phyloP scores from a whole-genome alignment of 2,888 invertebrate species.

The Lasioglossum leucozonium region DNA sequence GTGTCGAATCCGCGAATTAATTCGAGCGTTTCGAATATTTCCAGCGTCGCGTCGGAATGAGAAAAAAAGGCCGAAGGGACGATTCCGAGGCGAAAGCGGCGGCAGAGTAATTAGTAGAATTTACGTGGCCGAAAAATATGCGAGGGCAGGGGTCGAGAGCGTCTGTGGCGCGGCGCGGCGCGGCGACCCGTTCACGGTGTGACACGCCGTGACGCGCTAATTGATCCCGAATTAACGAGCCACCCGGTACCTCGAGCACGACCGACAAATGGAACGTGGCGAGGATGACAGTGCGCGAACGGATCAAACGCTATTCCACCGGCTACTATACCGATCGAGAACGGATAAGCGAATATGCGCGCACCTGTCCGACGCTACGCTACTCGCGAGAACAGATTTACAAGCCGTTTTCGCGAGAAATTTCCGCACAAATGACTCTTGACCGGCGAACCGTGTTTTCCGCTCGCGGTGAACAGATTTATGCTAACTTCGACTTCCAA shows the following conservation, averaged over 20 bases:
- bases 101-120: constrained; percentile 46
- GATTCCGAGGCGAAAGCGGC: constrained; percentile 25
- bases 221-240: constrained; percentile 79
- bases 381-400: constrained; percentile 64
- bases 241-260: constrained; percentile 71
- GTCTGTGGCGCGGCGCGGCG: too few species aligned
- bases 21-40: background rate
- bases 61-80: background rate
- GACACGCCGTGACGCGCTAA: constrained; percentile 74
- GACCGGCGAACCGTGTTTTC: background rate
- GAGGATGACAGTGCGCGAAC: constrained; percentile 68
- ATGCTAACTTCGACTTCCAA: background rate
- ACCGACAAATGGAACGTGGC: constrained; percentile 74
- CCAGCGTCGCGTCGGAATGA: background rate
- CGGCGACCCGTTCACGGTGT: constrained; percentile 42
- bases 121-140: constrained; percentile 44
- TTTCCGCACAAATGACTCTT: background rate
- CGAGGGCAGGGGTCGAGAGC: constrained; percentile 15
- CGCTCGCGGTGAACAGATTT: background rate
- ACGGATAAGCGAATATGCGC: constrained; percentile 63
- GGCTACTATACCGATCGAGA: constrained; percentile 56
- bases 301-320: constrained; percentile 53
- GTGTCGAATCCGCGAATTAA: constrained; percentile 1
- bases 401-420: constrained; percentile 1
- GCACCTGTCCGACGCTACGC: constrained; percentile 65